Evolutionary conservation across 2,888 invertebrate species (phyloP), one percentile per base, ranked within the genome.

Genomic region (Ophion ventricosus): DNA sequence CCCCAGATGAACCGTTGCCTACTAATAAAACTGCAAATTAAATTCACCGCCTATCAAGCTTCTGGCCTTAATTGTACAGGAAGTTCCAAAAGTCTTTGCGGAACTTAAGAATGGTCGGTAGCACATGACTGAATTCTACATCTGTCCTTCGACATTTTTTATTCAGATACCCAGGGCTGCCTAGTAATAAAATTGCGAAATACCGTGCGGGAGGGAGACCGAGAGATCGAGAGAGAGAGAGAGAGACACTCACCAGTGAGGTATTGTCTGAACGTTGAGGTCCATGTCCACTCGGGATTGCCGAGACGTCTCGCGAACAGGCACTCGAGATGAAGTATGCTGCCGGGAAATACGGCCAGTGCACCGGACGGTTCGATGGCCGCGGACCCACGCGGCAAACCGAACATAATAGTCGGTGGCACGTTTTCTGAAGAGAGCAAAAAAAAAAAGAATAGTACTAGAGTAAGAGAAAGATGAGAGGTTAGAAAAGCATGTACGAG

Each of bases 251-350:
- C 91, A 97, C 97, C 97, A 88, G 97, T 96, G 70, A 95, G 95
- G 93, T 97, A 97, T 91, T 96, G 96, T 87, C 97, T 96, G 90
- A 96, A 95, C 80, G 96, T 96, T 79, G 97, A 96, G 0, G 97
- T 97, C 97, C 98, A 98, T 72, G 96, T 96, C 98, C 98, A 98
- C 90, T 97, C 97, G 0, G 98, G 98, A 85, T 96, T 96, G 0
- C 98, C 98, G 25, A 96, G 94, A 23, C 95, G 94, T 54, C 97
- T 94, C 0, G 96, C 96, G 90, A 96, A 96, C 88, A 98, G 95
- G 92, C 98, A 98, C 93, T 98, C 98, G 83, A 98, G 94, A 90
- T 97, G 96, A 23, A 98, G 94, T 4, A 97, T 97, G 86, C 96
- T 96, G 87, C 97, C 97, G 0, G 98, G 98, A 89, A 95, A 96